Percentiles rank a stretch among this genome's conserved stretches.
phyloP scores from a whole-genome alignment of 2,113 vertebrate genomes.

The Bubo bubo region DNA sequence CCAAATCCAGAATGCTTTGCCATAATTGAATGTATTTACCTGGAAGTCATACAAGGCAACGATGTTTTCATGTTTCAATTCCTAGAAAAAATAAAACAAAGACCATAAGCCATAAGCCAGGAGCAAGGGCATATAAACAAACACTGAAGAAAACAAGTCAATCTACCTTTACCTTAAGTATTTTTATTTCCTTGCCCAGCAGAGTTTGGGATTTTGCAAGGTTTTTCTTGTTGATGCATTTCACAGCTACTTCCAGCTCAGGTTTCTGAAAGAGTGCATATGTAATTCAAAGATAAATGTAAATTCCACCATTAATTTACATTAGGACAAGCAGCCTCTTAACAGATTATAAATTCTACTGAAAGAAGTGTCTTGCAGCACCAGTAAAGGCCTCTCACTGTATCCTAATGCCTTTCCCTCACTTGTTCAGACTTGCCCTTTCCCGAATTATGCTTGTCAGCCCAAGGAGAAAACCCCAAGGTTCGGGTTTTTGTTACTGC shows the following conservation, averaged over 20 bases:
- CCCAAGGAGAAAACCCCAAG: slow-evolving; percentile 31
- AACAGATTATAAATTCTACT: not conserved
- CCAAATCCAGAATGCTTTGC: not conserved
- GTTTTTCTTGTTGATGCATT: slow-evolving; percentile 97
- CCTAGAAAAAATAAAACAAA: slow-evolving; percentile 75
- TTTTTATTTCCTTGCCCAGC: slow-evolving; percentile 95
- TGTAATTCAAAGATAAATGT: not conserved
- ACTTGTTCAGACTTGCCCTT: slow-evolving; percentile 65
- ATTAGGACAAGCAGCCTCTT: not conserved
- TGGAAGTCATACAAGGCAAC: slow-evolving; percentile 95
- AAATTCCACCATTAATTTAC: not conserved
- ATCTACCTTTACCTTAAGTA: slow-evolving; percentile 87
- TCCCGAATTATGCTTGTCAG: not conserved
- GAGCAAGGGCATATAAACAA: not conserved
- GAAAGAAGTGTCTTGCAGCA: not conserved
- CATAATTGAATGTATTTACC: slow-evolving; percentile 71
- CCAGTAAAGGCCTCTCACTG: not conserved
- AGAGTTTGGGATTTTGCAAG: slow-evolving; percentile 92
- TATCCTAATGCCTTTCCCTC: not conserved
- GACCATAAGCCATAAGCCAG: slow-evolving; percentile 2
- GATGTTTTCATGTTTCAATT: slow-evolving; percentile 96
- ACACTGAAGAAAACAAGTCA: not conserved
- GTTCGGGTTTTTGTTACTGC: not conserved
- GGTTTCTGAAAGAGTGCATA: slow-evolving; percentile 82
- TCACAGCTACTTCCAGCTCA: slow-evolving; percentile 92